phyloP scores from a whole-genome alignment of 2,797 vertebrate species.

The Taenioides sp. region DNA sequence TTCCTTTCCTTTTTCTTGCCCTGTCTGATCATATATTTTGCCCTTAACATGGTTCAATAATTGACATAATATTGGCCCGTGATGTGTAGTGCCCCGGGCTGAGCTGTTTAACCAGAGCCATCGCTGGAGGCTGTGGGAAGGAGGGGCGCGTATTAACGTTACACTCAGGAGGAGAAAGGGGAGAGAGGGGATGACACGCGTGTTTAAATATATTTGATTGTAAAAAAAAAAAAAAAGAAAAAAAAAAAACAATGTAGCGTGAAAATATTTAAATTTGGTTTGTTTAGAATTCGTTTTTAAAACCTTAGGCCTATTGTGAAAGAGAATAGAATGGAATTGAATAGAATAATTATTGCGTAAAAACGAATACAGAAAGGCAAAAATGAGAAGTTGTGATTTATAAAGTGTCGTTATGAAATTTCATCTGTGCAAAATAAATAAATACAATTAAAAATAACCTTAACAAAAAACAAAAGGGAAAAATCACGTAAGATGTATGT shows the following conservation, averaged over 20 bases:
- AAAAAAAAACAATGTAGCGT: not conserved
- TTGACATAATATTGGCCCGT: constrained; percentile 11
- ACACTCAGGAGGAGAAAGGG: no score
- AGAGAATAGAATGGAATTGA: no score
- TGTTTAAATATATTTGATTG: not conserved
- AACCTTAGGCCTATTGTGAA: not conserved
- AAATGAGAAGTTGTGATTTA: no score
- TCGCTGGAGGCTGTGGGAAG: not conserved
- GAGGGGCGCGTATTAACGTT: not conserved
- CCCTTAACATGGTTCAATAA: constrained; percentile 10
- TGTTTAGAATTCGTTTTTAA: not conserved
- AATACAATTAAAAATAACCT: no score
- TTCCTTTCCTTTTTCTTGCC: not conserved
- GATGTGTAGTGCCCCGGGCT: not conserved
- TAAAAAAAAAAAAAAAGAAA: not conserved
- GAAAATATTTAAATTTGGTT: not conserved
- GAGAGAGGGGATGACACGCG: not conserved
- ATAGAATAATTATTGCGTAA: no score
- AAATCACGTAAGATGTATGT: no score
- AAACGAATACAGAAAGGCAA: no score
- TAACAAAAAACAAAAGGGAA: no score
- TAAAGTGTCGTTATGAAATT: no score
- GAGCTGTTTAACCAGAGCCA: constrained; percentile 5
- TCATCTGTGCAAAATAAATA: no score
- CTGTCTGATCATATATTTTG: constrained; percentile 6